Evolutionary conservation across 2,113 vertebrate genomes (phyloP), one percentile per base, ranked within the genome.

Genomic region (Cynoglossus semilaevis): DNA sequence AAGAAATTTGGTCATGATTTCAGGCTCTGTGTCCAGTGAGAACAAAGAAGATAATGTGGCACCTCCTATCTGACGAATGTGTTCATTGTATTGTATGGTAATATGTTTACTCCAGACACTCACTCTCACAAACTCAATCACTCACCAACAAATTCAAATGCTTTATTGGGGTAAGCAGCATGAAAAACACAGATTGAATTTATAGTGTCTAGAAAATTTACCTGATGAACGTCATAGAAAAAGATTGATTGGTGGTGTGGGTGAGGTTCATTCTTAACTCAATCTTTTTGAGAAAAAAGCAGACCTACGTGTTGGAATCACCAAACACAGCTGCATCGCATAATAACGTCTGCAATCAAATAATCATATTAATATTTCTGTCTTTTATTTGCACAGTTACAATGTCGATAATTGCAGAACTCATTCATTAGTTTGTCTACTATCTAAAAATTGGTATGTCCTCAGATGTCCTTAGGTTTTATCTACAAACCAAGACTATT

Each of bases 1-100:
- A 38, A 58, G 53, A 36, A 58, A 56, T 74, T 72, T 53, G 50
- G 49, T 64, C 60, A 62, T 72, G 45, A 76, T 50, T 63, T 76
- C 58, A 68, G 70, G 71, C 43, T 80, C 7, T 74, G 62, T 72
- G 67, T 63, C 65, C 60, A 62, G 18, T 51, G 57, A 60, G 74
- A 76, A 71, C 53, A 70, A 62, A 68, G 44, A 61, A 63, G 58
- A 35, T 60, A 58, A 35, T 69, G 67, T 48, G 48, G 22, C 22
- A 29, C 22, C 2, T 29, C 22, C n/a, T 13, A 41, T 41, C 14
- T 41, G 38, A 41, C 14, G 6, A 6, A 29, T 29, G 22, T 29
- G 22, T 29, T 2, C 22, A 29, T 29, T 6, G 6, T 29, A 29
- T 4, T 29, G 22, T 29, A 29, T 29, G 22, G 22, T 29, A 29